These are phyloP conservation scores for Alexandromys fortis DNA, from an alignment of 2,113 vertebrate genomes.

Conservation along the genomic window DNA sequence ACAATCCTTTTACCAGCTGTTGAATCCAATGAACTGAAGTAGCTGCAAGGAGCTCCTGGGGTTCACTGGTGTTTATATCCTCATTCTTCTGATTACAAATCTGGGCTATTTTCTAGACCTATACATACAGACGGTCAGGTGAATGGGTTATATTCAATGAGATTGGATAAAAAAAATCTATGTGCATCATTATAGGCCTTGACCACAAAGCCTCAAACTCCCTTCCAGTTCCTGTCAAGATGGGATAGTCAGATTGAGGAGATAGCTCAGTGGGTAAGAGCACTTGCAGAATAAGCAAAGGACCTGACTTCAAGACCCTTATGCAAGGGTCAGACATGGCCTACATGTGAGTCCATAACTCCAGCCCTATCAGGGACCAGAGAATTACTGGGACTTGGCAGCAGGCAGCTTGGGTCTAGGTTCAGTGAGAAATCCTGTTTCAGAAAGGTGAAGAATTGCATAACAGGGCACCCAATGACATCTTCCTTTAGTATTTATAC, in stretches of 20 bases:
- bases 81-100: neutral
- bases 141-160: neutral
- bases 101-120: neutral
- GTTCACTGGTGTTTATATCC: neutral
- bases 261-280: neutral
- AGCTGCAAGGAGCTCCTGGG: neutral
- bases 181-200: neutral
- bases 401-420: neutral
- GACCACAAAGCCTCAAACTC: neutral
- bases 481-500: neutral
- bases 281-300: neutral
- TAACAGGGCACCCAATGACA: neutral
- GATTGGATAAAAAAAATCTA: neutral
- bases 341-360: neutral
- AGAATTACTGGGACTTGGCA: neutral
- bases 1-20: neutral
- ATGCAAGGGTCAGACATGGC: neutral
- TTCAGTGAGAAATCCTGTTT: neutral
- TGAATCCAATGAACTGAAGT: neutral
- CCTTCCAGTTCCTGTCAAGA: neutral
- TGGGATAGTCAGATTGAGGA: neutral
- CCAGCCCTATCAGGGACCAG: neutral
- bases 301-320: neutral
- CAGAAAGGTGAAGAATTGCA: neutral
- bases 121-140: neutral